Base-by-base conservation (phyloP, 2,113 vertebrate species). In the Hemiprocne comata region DNA sequence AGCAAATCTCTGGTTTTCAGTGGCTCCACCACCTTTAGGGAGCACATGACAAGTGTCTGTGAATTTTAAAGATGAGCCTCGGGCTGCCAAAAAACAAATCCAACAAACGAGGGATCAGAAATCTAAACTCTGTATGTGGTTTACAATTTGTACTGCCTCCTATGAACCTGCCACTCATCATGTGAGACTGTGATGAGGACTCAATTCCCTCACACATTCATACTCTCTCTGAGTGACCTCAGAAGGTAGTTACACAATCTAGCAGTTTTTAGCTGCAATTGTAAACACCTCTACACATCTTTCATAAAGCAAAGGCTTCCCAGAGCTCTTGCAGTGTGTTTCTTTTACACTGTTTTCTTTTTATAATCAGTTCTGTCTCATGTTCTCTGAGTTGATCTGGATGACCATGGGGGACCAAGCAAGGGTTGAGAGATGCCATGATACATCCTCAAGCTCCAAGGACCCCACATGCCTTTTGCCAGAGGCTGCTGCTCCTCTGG, bases 381-480 rank as follows among this genome's bases (percentile, higher is more conserved):
- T 14, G 7, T 57, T 67, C 12, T 54, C 17, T 51, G 7, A 51
- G 8, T 36, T 74, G 50, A 12, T 31, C 38, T 57, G 26, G 25
- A 25, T 17, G 29, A 3, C 12, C 1, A 1, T 54, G 9, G 26
- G 10, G 66, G 5, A 69, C 3, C 17, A n/a, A 44, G 24, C 8
- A 40, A 79, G 8, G 11, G 11, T 36, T 70, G 46, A 90, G 17
- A 31, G 21, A 11, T 26, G 2, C 4, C 79, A 13, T 38, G 15
- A 17, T 21, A 13, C 25, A 40, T 54, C 34, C 11, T 69, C 10
- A 70, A 36, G 9, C 21, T 84, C 57, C 8, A 44, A 58, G 36
- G 23, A 6, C 3, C 10, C 5, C 28, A 62, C 0, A 0, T 8
- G 1, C 15, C 8, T 85, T 87, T 65, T 77, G 19, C 17, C 12